Percentiles rank a stretch among this genome's conserved stretches.
Conservation (phyloP, 2,888 invertebrate species). For the Neelides folsomi region DNA sequence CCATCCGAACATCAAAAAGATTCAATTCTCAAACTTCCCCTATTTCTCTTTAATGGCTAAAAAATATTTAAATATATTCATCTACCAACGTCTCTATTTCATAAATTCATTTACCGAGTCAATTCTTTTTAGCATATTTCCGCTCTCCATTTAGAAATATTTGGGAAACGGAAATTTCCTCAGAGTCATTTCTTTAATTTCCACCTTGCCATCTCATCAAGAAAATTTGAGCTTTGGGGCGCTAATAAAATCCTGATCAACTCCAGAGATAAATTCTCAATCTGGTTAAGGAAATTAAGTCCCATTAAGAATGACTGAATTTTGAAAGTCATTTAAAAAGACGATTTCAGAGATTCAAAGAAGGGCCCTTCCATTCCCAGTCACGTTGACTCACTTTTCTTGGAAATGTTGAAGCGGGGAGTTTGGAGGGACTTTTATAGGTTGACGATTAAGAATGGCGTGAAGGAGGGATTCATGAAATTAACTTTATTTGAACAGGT, state of each 20-base stretch:
- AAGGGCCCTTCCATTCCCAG: background rate
- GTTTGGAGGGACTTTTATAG: background rate
- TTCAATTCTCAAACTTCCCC: background rate
- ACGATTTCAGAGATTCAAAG: constrained; percentile 6
- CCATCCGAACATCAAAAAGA: constrained; percentile 2
- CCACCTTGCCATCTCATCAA: background rate
- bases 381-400: constrained; percentile 1
- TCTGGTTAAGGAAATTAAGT: no score
- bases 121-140: no score
- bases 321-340: background rate
- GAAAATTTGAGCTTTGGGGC: no score
- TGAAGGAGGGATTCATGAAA: constrained; percentile 19
- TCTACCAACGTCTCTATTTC: background rate
- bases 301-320: background rate
- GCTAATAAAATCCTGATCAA: no score
- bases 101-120: no score
- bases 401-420: background rate
- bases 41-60: no score
- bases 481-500: constrained; percentile 31
- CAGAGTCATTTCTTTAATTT: constrained; percentile 4
- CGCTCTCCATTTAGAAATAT: background rate
- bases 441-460: background rate
- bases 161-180: background rate
- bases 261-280: no score
- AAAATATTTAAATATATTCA: no score